These are phyloP conservation scores for Nomada goodeniana DNA, from an alignment of 2,888 invertebrate genomes.

Conservation along the genomic window DNA sequence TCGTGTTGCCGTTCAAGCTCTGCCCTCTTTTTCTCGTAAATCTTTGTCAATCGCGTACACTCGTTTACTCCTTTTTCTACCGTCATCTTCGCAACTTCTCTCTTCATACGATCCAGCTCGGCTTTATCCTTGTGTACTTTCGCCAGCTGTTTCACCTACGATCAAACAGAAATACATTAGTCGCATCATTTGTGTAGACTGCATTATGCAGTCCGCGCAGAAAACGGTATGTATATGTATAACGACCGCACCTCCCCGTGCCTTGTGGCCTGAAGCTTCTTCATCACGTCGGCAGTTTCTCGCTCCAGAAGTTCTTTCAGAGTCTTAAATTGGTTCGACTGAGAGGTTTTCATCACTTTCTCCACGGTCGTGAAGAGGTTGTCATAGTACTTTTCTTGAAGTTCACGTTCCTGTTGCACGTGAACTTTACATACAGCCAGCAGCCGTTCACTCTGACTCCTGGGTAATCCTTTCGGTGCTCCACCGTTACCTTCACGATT, in stretches of 20 bases:
- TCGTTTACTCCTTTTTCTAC: constrained; percentile 96
- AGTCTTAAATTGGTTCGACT: constrained; percentile 92
- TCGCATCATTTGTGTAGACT: not conserved
- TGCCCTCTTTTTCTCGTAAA: constrained; percentile 91
- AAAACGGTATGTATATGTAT: not conserved
- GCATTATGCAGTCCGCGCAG: not conserved
- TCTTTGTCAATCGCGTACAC: constrained; percentile 91
- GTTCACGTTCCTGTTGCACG: constrained; percentile 89
- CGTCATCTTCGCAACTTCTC: constrained; percentile 92
- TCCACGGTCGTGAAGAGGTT: constrained; percentile 91
- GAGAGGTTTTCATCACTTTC: constrained; percentile 92
- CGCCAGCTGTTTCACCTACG: constrained; percentile 91
- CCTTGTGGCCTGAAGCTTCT: constrained; percentile 92
- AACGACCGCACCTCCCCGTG: constrained; percentile 88
- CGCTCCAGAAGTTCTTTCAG: constrained; percentile 89
- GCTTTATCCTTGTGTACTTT: constrained; percentile 96
- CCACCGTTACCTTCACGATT: constrained; percentile 84
- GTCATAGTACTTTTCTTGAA: constrained; percentile 94
- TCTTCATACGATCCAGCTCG: constrained; percentile 93
- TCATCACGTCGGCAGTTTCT: constrained; percentile 91
- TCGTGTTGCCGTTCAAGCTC: constrained; percentile 92
- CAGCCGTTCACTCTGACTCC: constrained; percentile 88
- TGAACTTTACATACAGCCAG: constrained; percentile 89
- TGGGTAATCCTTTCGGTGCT: constrained; percentile 85
- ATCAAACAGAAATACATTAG: not conserved